phyloP scores from a whole-genome alignment of 1,140 invertebrate species.

The Cydia amplana region DNA sequence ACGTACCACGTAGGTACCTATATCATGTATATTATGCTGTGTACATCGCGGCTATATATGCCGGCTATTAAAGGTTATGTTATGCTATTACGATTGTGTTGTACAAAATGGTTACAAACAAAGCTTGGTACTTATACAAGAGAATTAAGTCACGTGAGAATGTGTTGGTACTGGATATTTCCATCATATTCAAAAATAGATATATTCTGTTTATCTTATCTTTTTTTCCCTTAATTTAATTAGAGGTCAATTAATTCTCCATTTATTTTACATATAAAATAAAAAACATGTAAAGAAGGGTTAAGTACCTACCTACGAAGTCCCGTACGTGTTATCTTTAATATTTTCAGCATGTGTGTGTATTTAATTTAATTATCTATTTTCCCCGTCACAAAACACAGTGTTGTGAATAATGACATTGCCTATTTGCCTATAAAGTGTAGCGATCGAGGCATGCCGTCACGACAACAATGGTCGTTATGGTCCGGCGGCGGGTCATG shows the following conservation, averaged over 20 bases:
- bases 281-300: too few species aligned
- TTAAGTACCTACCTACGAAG: neutral
- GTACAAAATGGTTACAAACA: neutral
- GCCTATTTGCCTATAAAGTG: conserved; percentile 27
- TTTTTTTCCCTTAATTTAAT: too few species aligned
- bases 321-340: too few species aligned
- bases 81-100: conserved; percentile 7
- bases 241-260: too few species aligned
- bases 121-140: neutral
- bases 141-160: too few species aligned
- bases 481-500: conserved; percentile 54
- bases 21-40: neutral
- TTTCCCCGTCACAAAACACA: neutral
- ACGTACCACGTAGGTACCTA: too few species aligned
- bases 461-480: conserved; percentile 46
- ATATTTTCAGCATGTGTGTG: too few species aligned
- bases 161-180: too few species aligned
- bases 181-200: too few species aligned
- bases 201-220: too few species aligned
- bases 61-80: neutral
- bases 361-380: too few species aligned
- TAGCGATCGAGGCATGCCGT: neutral
- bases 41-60: neutral
- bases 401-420: neutral
- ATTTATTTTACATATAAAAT: too few species aligned